Evolutionary conservation across 2,888 invertebrate genomes (phyloP), one percentile per base, ranked within the genome.

Genomic region (Metopia argyrocephala): DNA sequence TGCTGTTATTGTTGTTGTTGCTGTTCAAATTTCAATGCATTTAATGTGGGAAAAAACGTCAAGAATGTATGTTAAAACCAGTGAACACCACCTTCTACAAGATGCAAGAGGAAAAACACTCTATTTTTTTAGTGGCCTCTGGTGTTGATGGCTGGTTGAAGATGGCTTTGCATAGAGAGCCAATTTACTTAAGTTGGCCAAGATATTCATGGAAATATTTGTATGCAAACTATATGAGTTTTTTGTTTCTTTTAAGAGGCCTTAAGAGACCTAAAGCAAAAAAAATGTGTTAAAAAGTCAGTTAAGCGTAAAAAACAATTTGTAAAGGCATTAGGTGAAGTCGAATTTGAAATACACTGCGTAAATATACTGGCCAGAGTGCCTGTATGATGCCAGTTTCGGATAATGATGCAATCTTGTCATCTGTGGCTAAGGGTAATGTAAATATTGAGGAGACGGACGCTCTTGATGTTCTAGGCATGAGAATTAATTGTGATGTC

Each of bases 21-120:
- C 12, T 38, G 12, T 38, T 38, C 15, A 9, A 38, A 59, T 21
- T 71, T 75, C 25, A 75, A 69, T 76, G 64, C 73, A 70, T 59
- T 62, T 88, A 88, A 88, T 88, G 87, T 88, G 87, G 88, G 87
- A 88, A 88, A 88, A 88, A 86, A 85, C 86, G 88, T 86, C 86
- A 87, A 87, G 88, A 88, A 86, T 87, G 86, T 85, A 84, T 84
- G 85, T 86, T 81, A 78, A 57, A 74, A 50, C 31, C 64, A 57
- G 56, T 31, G 45, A 68, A 68, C 68, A 75, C 62, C 50, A 68
- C 52, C 65, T 73, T 64, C 62, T 46, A 59, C 45, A 31, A 66
- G 25, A 5, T 12, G 25, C 20, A 31, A 15, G 12, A 15, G 15
- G 6, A 12, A 31, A 38, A 38, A 38, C 9, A 38, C 0, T 15